Evolutionary conservation across 1,140 invertebrate species (phyloP), one percentile per base, ranked within the genome.

Genomic region (Drosophila chauvacae): DNA sequence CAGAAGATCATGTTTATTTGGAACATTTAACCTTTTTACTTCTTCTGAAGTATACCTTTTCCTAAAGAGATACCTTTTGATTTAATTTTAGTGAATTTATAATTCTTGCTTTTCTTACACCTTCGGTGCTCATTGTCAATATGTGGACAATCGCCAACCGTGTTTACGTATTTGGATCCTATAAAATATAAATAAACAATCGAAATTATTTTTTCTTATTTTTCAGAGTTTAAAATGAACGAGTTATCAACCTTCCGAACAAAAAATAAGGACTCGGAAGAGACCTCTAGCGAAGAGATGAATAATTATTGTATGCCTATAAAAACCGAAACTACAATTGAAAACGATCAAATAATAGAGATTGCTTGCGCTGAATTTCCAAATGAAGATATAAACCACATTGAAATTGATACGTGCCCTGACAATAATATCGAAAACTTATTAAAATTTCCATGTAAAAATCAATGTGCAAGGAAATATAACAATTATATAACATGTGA

Each of bases 181-280:
- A 28, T 28, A 4, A 28, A 6, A 28, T 28, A 28, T 28, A 30
- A 30, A 7, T 30, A 30, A 30, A 28, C 28, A 30, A 30, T 30
- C 30, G 1, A 26, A 2, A 26, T 16, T 16, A 26, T 2, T 26
- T 5, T 50, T 50, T 18, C 2, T 30, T 10, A 13, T 20, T 55
- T 55, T 55, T 14, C 33, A 55, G 33, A 37, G 10, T 23, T 37
- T 10, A 37, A 55, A 37, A 55, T 55, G 51, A 37, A 55, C 5
- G 7, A 55, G 37, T 16, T 55, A 20, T 23, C 13, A 20, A 20
- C 30, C 7, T 35, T 53, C 4, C 30, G 33, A 20, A 35, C 30
- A 5, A 13, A 35, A 20, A 3, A 14, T 35, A 35, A 53, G 2
- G 18, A 14, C 2, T 55, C 33, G 7, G 7, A 14, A 20, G 18